Evolutionary conservation across 2,797 vertebrate genomes (phyloP), one percentile per base, ranked within the genome.

Genomic region (Coracias cyanogaster): DNA sequence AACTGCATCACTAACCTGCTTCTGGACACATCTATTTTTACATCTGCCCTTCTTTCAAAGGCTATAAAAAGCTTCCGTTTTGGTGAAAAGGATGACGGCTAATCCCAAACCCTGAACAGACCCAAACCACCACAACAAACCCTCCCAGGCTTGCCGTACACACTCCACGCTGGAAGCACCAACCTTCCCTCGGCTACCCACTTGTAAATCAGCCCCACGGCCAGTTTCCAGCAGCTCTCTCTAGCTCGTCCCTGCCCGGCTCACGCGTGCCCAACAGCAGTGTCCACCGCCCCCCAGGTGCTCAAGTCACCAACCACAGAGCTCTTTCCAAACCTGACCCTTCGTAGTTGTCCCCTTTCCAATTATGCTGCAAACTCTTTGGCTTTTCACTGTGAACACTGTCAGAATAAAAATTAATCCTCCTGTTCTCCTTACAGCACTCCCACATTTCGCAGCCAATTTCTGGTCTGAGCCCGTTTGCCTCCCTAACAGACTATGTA

Each of bases 401-500:
- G 19, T 6, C 41, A 37, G 46, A 55, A 55, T 20, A 26, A 66
- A 61, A 54, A 48, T 8, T 9, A 54, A 49, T 21, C 24, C 55
- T 20, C 11, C 17, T 31, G 1, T 31, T 58, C 49, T 25, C 76
- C 35, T 37, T 12, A 43, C 18, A n/a, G 16, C 16, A 19, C 9
- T 15, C 55, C 69, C 48, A 37, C 2, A 5, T 45, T 76, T 29
- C 9, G 33, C 6, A 39, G 52, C 28, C 26, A 37, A 13, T 7
- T 41, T 57, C 69, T 84, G 49, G 18, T 35, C 39, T 0, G 0
- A 4, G 11, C 31, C 19, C 19, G 29, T 22, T 45, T 26, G 21
- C 43, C 49, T 57, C 55, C 0, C 0, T 17, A 25, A 37, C 5
- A 43, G 72, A 25, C 46, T 55, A 60, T 1, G 7, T 0, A 57